Base-by-base conservation (phyloP, 2,797 vertebrate species). In the Poecile montanus region DNA sequence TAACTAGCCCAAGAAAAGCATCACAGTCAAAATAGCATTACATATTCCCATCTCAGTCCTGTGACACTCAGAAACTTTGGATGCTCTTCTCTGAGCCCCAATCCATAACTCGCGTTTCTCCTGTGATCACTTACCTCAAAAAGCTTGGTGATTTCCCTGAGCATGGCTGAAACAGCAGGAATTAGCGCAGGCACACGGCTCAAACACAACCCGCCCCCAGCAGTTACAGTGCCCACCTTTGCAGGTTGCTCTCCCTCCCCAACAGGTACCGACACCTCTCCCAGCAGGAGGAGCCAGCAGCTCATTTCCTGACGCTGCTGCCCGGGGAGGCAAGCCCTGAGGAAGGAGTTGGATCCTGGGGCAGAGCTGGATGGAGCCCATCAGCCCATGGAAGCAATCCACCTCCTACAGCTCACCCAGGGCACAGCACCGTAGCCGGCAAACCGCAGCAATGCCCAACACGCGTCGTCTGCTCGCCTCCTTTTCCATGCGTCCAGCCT, bases 41-140 rank as follows among this genome's bases (percentile, higher is more conserved):
- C 50, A 53, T 38, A 42, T 61, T 81, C 42, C 51, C 23, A 0
- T 22, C 67, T 54, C 72, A 77, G 57, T 14, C 47, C 60, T 21
- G 4, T 18, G 47, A 57, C 8, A 6, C 57, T 75, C 5, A 15
- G 2, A 54, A 58, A 44, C 61, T 48, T 0, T 5, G 47, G 27
- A 54, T 4, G 68, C 56, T 26, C 51, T n/a, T 29, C 73, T 83
- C 42, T 22, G 51, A 89, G 45, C 82, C 66, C 21, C 51, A 70
- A 0, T 9, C 62, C 19, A 1, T 5, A 53, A 57, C 57, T 86
- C 6, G 0, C 0, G 0, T 38, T 75, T 68, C 63, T 91, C 79
- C 82, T 18, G 60, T 4, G 34, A 85, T 50, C 67, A 95, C 93
- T 96, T 96, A 96, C 94, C 94, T 96, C 90, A 70, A 21, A 71